Evolutionary conservation across 2,113 vertebrate genomes (phyloP).

Genomic region (Pseudorasbora parva): DNA sequence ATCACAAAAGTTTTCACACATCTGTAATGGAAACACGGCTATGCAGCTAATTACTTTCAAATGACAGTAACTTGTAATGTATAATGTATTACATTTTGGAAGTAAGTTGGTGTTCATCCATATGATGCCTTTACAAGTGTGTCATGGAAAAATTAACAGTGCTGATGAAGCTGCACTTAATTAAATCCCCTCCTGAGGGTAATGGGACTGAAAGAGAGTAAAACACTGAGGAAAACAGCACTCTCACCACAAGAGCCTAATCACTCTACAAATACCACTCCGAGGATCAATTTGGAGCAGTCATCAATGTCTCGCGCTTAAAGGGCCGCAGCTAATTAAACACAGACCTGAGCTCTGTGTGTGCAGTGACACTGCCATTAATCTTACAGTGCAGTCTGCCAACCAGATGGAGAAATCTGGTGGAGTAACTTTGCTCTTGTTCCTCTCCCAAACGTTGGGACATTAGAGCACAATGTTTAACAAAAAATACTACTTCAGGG

Average conservation of each 20-base stretch:
- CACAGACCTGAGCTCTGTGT: background rate
- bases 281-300: background rate
- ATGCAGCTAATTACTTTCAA: too few species aligned
- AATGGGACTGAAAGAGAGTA: background rate
- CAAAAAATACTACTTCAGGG: background rate
- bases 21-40: too few species aligned
- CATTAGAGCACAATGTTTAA: background rate
- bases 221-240: background rate
- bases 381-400: constrained; percentile 43
- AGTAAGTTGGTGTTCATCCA: too few species aligned
- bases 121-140: constrained; percentile 1
- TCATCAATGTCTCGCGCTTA: background rate
- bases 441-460: background rate
- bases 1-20: too few species aligned
- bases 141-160: constrained; percentile 26
- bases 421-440: background rate
- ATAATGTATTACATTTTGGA: too few species aligned
- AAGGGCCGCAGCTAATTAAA: constrained; percentile 29
- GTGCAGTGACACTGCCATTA: constrained; percentile 26
- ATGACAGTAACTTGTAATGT: too few species aligned
- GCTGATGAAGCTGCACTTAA: background rate
- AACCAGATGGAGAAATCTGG: constrained; percentile 44
- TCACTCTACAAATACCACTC: constrained; percentile 14
- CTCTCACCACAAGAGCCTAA: background rate
- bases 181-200: background rate